A percentile compares a stretch with the other conserved stretches of the same genome.
Conservation (phyloP, 1,140 invertebrate species). For the Wasmannia auropunctata region DNA sequence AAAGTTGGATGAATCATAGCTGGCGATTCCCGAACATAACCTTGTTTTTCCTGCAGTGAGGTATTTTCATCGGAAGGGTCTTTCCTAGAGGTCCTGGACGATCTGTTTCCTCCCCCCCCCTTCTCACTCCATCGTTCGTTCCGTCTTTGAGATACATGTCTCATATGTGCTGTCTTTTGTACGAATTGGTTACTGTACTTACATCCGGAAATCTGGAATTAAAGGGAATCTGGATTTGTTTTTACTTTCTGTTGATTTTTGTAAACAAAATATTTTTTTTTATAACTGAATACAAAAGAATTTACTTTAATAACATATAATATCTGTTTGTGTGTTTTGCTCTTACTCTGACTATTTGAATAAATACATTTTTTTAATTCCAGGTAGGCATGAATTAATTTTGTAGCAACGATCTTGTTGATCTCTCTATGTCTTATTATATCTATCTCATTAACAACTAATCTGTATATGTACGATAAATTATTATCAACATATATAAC, state of each 20-base stretch:
- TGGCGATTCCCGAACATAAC: background rate
- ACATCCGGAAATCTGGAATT: background rate
- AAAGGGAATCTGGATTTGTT: background rate
- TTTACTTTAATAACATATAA: background rate
- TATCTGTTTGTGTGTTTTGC: background rate
- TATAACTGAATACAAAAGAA: background rate
- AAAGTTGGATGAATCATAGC: constrained; percentile 6
- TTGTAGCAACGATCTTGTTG: too few species aligned
- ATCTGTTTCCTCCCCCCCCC: background rate
- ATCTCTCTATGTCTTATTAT: background rate
- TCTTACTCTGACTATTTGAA: background rate
- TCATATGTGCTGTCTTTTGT: too few species aligned
- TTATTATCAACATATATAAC: background rate
- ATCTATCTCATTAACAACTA: background rate
- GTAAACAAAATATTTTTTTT: background rate
- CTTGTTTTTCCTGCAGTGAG: background rate
- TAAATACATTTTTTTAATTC: background rate
- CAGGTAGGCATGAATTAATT: too few species aligned
- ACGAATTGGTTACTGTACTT: background rate
- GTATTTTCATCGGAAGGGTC: too few species aligned
- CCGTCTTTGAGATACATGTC: background rate
- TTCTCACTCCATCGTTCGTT: too few species aligned
- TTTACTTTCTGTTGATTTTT: background rate
- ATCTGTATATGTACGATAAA: background rate
- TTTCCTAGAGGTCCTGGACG: too few species aligned